A percentile compares a stretch with the other conserved stretches of the same genome.
These are phyloP conservation scores for Mesorhabditis belari DNA, from an alignment of 2,888 invertebrate genomes.

Conservation along the genomic window DNA sequence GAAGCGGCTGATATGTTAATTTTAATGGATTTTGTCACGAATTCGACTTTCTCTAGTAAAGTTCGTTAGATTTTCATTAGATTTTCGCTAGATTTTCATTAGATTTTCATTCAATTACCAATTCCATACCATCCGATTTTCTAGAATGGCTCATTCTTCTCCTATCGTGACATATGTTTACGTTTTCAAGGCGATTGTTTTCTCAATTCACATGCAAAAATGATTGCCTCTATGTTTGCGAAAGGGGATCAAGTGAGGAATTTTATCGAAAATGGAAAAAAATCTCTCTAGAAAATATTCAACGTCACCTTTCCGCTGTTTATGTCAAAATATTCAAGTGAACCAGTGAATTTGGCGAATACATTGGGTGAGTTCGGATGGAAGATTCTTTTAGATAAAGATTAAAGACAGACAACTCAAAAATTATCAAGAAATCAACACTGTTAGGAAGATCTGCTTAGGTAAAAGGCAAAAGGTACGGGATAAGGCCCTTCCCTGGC, in stretches of 20 bases:
- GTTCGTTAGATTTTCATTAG: no score
- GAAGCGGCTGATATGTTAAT: background rate
- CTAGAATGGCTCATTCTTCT: conserved; percentile 8
- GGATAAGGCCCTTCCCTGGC: no score
- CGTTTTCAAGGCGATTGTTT: conserved; percentile 41
- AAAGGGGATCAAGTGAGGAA: conserved; percentile 18
- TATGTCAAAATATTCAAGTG: conserved; percentile 31
- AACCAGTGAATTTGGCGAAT: conserved; percentile 39
- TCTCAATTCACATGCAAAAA: conserved; percentile 34
- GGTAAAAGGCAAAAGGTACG: no score
- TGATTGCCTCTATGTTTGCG: conserved; percentile 36
- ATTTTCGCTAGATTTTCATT: no score
- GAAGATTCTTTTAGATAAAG: no score
- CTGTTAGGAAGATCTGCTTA: no score
- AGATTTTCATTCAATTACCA: background rate
- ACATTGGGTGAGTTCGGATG: conserved; percentile 19
- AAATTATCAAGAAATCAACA: no score
- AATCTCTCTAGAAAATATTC: conserved; percentile 14
- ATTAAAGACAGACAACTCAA: no score
- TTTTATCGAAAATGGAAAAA: background rate
- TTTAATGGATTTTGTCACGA: background rate
- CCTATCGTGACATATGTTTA: conserved; percentile 25
- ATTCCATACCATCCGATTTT: no score
- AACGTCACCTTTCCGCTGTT: conserved; percentile 42
- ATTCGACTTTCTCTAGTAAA: background rate